Conservation (phyloP, 2,888 invertebrate genomes). For the Tipula unca region DNA sequence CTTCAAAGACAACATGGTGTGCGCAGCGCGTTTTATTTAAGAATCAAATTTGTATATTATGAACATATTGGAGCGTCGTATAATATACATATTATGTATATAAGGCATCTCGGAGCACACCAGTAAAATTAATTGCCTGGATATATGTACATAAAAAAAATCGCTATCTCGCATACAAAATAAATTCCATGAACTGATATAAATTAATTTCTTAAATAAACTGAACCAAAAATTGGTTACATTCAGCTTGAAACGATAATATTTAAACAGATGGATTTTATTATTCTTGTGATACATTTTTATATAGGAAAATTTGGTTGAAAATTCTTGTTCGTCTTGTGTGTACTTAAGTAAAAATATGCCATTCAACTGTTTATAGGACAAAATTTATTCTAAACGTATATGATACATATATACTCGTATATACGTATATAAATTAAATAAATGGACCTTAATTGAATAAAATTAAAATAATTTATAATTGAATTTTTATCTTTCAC, state of each 20-base stretch:
- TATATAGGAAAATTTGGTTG: background rate
- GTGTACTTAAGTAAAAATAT: background rate
- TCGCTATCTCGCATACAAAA: background rate
- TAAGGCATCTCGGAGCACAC: background rate
- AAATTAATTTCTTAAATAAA: conserved; percentile 8
- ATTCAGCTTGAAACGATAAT: background rate
- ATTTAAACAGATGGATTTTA: background rate
- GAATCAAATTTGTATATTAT: background rate
- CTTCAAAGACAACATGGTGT: background rate
- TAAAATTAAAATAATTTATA: background rate
- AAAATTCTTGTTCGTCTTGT: background rate
- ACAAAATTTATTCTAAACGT: background rate
- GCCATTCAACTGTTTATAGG: background rate
- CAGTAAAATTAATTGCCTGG: background rate
- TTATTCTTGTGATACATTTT: background rate
- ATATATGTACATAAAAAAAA: background rate
- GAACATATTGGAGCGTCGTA: background rate
- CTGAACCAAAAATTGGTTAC: background rate
- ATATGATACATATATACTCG: background rate
- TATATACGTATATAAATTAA: background rate
- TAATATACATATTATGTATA: too few species aligned
- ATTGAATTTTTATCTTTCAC: conserved; percentile 8
- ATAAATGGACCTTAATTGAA: background rate
- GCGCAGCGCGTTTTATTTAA: background rate
- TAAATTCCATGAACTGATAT: background rate